These are phyloP conservation scores for Archilochus colubris DNA, from an alignment of 2,113 vertebrate genomes.

Conservation along the genomic window DNA sequence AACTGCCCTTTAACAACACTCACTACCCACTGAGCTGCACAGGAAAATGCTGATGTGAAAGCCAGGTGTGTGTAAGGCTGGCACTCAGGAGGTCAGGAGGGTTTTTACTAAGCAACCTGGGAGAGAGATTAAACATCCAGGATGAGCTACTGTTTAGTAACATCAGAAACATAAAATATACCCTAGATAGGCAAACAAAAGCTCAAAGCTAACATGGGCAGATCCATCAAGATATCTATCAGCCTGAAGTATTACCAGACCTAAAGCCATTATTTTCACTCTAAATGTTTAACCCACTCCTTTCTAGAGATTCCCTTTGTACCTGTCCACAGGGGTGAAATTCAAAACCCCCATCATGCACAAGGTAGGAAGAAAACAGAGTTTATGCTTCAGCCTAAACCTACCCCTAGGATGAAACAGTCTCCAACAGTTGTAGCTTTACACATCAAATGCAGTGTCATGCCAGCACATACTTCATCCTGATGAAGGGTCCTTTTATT, in stretches of 20 bases:
- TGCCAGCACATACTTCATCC: background rate
- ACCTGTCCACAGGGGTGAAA: background rate
- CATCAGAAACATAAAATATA: background rate
- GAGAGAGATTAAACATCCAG: conserved; percentile 5
- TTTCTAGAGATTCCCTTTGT: background rate
- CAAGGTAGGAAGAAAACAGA: background rate
- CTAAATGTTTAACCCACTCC: background rate
- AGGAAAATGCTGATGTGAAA: background rate
- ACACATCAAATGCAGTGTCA: background rate
- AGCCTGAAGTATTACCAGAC: background rate
- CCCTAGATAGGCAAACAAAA: background rate
- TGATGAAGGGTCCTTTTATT: background rate
- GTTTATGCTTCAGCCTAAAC: background rate
- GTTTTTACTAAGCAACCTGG: conserved; percentile 25
- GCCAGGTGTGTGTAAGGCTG: background rate
- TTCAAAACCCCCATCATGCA: background rate
- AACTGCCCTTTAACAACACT: background rate
- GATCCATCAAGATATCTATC: background rate
- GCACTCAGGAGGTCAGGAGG: conserved; percentile 2
- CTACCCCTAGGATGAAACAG: background rate
- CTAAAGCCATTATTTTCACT: background rate
- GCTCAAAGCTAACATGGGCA: background rate
- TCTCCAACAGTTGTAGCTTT: background rate
- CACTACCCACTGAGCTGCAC: background rate
- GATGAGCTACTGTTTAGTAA: conserved; percentile 17